phyloP scores from a whole-genome alignment of 2,113 vertebrate genomes.

The Lates calcarifer region DNA sequence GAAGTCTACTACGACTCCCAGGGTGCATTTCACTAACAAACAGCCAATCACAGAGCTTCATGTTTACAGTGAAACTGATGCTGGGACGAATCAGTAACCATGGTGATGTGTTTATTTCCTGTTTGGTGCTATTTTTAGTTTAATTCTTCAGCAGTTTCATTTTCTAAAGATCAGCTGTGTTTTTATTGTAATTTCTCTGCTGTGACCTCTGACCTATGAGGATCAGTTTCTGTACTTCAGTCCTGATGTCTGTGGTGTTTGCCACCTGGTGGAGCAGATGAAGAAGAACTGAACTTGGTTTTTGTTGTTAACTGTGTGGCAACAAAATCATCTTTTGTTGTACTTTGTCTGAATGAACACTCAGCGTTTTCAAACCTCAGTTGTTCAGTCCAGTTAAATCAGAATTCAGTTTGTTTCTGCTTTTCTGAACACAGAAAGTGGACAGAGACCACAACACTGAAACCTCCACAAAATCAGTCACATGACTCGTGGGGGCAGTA shows the following conservation, averaged over 20 bases:
- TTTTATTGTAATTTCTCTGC: neutral
- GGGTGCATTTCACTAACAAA: neutral
- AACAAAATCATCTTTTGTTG: too few relatives aligned
- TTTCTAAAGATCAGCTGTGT: neutral
- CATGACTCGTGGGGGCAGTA: neutral
- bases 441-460: too few relatives aligned
- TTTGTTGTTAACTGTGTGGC: too few relatives aligned
- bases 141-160: too few relatives aligned
- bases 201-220: too few relatives aligned
- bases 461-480: neutral
- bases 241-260: neutral
- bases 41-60: neutral
- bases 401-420: too few relatives aligned
- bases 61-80: neutral
- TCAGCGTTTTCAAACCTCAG: too few relatives aligned
- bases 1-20: neutral
- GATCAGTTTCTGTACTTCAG: too few relatives aligned
- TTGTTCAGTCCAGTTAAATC: too few relatives aligned
- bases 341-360: too few relatives aligned
- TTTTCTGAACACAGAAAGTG: too few relatives aligned
- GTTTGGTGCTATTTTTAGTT: neutral
- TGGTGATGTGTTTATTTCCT: neutral
- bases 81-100: neutral
- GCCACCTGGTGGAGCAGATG: neutral
- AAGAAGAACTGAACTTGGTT: neutral